Conservation (phyloP, 53 echinoderm and acorn worm genomes). For the Actinopyga echinites region DNA sequence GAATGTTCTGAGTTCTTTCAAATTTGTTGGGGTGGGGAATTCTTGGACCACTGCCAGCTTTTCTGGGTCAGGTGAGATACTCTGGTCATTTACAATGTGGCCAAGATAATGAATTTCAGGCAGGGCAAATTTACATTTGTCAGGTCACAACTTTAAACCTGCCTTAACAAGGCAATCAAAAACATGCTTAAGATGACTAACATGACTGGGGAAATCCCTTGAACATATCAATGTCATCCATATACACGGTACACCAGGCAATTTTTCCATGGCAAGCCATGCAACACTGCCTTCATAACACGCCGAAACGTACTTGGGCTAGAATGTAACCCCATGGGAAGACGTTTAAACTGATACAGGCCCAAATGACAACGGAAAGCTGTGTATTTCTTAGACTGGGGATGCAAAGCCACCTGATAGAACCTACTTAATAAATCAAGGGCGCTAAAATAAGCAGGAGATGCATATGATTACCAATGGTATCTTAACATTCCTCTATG, state of each 20-base stretch:
- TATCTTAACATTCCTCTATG: conserved; percentile 40
- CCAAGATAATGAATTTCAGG: conserved; percentile 1
- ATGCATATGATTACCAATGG: not conserved
- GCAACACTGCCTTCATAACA: conserved; percentile 43
- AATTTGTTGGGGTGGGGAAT: not conserved
- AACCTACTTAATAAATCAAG: conserved; percentile 53
- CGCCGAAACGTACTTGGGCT: conserved; percentile 38
- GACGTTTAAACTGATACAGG: conserved; percentile 35
- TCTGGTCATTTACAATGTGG: not conserved
- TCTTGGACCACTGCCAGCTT: not conserved
- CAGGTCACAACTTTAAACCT: not conserved
- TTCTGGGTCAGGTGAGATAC: conserved; percentile 3
- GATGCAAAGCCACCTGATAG: conserved; percentile 54
- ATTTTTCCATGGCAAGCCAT: conserved; percentile 39
- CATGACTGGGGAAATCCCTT: not conserved
- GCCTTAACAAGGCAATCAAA: not conserved
- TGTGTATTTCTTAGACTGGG: conserved; percentile 38
- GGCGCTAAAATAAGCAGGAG: conserved; percentile 28
- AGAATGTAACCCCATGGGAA: conserved; percentile 45
- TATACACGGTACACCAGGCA: conserved; percentile 41
- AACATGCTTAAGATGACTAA: conserved; percentile 14
- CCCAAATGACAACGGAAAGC: conserved; percentile 47
- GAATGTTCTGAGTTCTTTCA: not conserved
- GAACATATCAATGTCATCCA: conserved; percentile 41
- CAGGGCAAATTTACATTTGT: not conserved